Conservation (phyloP, 2,888 invertebrate species). For the Oscheius sp. region DNA sequence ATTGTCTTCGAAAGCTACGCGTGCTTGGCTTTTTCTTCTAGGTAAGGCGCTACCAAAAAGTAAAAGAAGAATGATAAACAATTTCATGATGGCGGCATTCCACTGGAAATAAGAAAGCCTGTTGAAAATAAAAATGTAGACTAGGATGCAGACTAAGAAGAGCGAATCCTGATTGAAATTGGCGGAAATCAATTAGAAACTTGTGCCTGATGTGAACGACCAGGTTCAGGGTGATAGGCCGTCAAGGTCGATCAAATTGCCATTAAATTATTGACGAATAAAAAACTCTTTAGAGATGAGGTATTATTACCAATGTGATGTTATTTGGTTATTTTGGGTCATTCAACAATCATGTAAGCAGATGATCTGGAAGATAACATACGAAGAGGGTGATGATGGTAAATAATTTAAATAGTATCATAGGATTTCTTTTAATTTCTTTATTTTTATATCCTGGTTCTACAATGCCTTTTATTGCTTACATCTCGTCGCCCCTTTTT, state of each 20-base stretch:
- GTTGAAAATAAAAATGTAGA: not conserved
- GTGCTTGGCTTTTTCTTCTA: constrained; percentile 29
- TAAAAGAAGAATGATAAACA: not conserved
- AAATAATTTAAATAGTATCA: not conserved
- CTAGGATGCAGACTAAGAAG: not conserved
- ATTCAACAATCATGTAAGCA: no score
- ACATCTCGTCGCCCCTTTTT: no score
- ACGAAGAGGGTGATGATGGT: no score
- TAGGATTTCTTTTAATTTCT: not conserved
- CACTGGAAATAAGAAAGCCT: not conserved
- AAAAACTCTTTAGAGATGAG: no score
- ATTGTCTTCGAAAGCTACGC: constrained; percentile 27
- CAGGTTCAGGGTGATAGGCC: constrained; percentile 27
- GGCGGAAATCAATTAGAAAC: constrained; percentile 22
- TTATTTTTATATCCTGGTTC: not conserved
- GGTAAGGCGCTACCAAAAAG: not conserved
- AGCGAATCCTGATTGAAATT: not conserved
- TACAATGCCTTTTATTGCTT: no score
- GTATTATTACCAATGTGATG: no score
- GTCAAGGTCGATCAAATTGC: constrained; percentile 14
- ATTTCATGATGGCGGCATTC: not conserved
- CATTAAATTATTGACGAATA: constrained; percentile 20
- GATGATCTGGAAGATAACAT: no score
- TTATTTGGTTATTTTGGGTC: no score
- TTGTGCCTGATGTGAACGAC: constrained; percentile 7